These are phyloP conservation scores for Parapsyche elsis DNA, from an alignment of 1,140 invertebrate genomes.

Conservation along the genomic window DNA sequence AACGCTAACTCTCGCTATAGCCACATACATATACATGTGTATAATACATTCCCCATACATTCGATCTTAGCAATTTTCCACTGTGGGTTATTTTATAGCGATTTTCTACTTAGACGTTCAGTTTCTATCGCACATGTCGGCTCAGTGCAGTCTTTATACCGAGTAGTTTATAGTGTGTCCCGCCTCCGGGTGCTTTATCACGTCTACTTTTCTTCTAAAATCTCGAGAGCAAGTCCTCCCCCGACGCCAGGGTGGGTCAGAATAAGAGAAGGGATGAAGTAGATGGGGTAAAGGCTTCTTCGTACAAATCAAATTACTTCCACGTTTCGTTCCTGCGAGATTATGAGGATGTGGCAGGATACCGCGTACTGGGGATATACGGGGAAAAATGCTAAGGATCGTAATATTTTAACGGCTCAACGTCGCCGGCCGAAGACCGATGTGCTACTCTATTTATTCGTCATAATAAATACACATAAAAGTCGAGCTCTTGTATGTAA, in stretches of 20 bases:
- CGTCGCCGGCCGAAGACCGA: neutral
- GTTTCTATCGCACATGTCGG: neutral
- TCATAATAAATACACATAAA: neutral
- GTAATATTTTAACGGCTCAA: conserved; percentile 8
- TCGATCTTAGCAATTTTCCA: neutral
- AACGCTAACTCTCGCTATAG: no score
- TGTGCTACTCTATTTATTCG: neutral
- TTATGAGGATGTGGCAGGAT: conserved; percentile 31
- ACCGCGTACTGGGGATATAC: neutral
- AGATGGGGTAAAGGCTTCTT: neutral
- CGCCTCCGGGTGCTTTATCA: conserved; percentile 17
- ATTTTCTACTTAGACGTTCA: neutral
- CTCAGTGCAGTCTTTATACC: neutral
- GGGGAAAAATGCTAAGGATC: neutral
- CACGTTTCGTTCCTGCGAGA: neutral
- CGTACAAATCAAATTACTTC: conserved; percentile 35
- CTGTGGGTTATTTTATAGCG: neutral
- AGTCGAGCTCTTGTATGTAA: no score
- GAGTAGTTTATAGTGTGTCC: conserved; percentile 11
- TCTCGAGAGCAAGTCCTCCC: conserved; percentile 7
- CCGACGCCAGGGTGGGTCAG: no score
- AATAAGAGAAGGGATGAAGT: neutral
- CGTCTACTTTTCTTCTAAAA: conserved; percentile 34
- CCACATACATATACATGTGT: no score
- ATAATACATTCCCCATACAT: no score